phyloP scores from a whole-genome alignment of 2,797 vertebrate species.

The Dipus sagitta region DNA sequence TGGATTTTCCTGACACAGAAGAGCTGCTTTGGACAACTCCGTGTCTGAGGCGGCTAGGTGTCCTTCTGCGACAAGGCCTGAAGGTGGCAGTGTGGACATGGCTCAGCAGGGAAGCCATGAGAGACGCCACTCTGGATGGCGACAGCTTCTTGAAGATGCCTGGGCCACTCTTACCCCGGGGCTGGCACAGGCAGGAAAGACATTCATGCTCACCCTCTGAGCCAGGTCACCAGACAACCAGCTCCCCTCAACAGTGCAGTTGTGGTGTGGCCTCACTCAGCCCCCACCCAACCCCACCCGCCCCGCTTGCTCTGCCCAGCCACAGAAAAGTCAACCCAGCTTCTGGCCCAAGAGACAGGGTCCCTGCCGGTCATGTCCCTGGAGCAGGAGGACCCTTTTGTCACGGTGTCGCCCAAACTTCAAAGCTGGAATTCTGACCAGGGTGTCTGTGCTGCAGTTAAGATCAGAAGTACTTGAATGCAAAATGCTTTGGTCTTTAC shows the following conservation, averaged over 20 bases:
- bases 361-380: no score
- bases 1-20: not conserved
- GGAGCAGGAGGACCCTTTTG: not conserved
- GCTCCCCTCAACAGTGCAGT: not conserved
- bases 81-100: not conserved
- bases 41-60: rapidly evolving
- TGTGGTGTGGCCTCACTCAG: not conserved
- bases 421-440: not conserved
- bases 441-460: no score
- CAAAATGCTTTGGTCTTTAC: not conserved
- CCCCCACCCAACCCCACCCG: no score
- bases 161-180: not conserved
- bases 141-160: no score
- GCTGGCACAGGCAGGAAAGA: not conserved
- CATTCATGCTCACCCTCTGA: not conserved
- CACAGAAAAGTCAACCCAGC: not conserved
- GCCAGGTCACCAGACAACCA: not conserved
- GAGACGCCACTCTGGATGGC: not conserved
- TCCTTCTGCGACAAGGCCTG: not conserved
- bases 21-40: not conserved
- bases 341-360: not conserved
- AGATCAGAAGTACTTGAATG: not conserved
- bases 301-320: not conserved
- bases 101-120: not conserved
- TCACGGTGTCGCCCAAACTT: rapidly evolving